Evolutionary conservation across 2,888 invertebrate species (phyloP).

Genomic region (Cotesia congregata): DNA sequence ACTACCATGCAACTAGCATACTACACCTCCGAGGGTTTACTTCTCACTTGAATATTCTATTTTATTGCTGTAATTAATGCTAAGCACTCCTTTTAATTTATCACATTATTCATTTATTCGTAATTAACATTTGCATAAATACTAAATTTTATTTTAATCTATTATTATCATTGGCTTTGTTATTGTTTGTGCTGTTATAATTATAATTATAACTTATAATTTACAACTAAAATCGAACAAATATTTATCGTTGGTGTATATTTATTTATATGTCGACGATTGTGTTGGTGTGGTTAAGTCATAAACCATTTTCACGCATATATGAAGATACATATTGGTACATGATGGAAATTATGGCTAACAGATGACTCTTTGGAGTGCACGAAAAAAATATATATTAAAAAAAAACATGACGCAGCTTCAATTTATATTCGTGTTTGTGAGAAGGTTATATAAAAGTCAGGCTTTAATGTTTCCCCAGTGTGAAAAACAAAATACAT

Average conservation of each 20-base stretch:
- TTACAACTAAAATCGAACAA: background rate
- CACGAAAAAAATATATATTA: background rate
- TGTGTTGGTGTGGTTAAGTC: background rate
- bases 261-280: background rate
- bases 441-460: background rate
- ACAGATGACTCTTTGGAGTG: background rate
- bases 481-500: background rate
- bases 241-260: background rate
- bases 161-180: background rate
- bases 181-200: background rate
- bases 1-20: background rate
- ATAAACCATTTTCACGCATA: background rate
- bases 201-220: background rate
- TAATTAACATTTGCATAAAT: background rate
- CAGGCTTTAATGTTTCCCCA: background rate
- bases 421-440: background rate
- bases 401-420: background rate
- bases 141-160: conserved; percentile 1
- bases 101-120: conserved; percentile 3
- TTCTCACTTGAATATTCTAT: conserved; percentile 19
- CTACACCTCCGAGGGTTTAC: background rate
- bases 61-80: conserved; percentile 22
- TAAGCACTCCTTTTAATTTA: conserved; percentile 5
- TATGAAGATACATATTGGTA: background rate
- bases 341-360: background rate